Conservation (phyloP, 1,140 invertebrate species). For the Ceratosolen fusciceps region DNA sequence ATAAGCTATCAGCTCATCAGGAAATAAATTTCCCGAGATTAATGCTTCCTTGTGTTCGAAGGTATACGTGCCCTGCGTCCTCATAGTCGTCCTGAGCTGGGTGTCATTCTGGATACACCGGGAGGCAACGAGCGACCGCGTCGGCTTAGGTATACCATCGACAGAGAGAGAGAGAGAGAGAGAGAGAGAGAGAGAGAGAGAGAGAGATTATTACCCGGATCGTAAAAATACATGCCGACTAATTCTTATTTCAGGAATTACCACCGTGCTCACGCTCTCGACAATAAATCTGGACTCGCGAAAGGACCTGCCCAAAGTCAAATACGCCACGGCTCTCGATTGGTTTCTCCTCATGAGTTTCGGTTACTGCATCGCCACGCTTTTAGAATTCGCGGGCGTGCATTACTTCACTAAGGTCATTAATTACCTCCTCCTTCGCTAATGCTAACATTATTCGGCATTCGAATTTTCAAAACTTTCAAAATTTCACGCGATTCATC, state of each 20-base stretch:
- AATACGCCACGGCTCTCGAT: conserved; percentile 92
- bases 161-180: too few relatives aligned
- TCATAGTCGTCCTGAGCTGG: conserved; percentile 96
- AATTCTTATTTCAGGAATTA: conserved; percentile 77
- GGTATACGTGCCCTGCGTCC: conserved; percentile 93
- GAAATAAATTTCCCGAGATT: not conserved
- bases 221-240: too few relatives aligned
- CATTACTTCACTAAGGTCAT: conserved; percentile 94
- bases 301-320: conserved; percentile 91
- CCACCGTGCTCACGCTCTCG: conserved; percentile 90
- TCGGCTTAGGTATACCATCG: conserved; percentile 75
- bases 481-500: too few relatives aligned
- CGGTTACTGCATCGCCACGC: conserved; percentile 92
- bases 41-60: conserved; percentile 60
- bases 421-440: not conserved
- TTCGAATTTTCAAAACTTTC: too few relatives aligned
- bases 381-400: conserved; percentile 93
- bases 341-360: conserved; percentile 96
- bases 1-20: too few relatives aligned
- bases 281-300: conserved; percentile 93
- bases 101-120: conserved; percentile 97
- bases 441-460: too few relatives aligned
- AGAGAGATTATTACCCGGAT: too few relatives aligned
- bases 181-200: too few relatives aligned
- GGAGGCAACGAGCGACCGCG: conserved; percentile 88